Conservation (phyloP, 2,113 vertebrate genomes). For the Machaerirhynchus nigripectus region DNA sequence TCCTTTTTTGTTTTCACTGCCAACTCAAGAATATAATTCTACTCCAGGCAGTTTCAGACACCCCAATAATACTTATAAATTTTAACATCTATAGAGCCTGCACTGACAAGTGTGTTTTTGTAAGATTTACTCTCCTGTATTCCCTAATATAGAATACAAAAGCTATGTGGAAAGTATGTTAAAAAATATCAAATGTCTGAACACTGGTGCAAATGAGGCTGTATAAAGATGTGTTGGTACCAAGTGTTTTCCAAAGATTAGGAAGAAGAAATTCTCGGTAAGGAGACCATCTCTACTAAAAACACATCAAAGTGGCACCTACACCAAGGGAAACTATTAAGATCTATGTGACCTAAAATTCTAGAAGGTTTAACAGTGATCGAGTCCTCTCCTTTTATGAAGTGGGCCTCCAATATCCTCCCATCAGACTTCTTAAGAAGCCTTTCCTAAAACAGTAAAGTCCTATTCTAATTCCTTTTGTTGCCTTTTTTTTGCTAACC, state of each 20-base stretch:
- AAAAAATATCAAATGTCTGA: not conserved
- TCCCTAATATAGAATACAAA: not conserved
- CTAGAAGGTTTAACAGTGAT: not conserved
- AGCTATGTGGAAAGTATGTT: not conserved
- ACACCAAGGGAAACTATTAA: not conserved
- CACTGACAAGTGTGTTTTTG: not conserved
- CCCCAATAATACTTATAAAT: not conserved
- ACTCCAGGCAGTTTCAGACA: not conserved
- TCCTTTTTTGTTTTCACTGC: not conserved
- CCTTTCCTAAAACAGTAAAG: not conserved
- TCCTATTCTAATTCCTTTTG: not conserved
- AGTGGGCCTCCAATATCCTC: not conserved
- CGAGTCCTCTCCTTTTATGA: not conserved
- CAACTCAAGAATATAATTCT: not conserved
- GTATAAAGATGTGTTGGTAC: not conserved
- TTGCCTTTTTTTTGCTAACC: not conserved
- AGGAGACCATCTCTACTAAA: not conserved
- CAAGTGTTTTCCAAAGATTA: not conserved
- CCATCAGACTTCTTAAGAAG: not conserved
- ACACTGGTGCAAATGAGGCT: not conserved
- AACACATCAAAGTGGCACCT: not conserved
- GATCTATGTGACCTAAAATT: not conserved
- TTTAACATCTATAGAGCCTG: not conserved
- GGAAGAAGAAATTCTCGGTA: not conserved
- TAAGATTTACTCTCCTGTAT: not conserved